Percentiles rank a stretch among this genome's conserved stretches.
phyloP scores from a whole-genome alignment of 1,140 invertebrate genomes.

The Brachionus sp. region DNA sequence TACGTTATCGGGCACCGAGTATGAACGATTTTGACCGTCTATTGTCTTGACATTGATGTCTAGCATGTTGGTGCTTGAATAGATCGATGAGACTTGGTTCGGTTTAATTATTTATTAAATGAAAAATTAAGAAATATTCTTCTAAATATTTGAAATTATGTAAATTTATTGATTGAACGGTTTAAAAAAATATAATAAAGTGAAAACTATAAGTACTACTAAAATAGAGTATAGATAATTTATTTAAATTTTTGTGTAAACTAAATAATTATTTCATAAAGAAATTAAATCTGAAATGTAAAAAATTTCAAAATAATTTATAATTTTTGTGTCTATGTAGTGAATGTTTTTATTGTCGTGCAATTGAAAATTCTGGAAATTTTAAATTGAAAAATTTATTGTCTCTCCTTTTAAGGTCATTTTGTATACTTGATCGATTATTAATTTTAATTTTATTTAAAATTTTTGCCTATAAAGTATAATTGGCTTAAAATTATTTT shows the following conservation, averaged over 20 bases:
- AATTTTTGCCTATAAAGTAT: too few relatives aligned
- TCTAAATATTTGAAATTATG: neutral
- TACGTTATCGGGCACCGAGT: constrained; percentile 80
- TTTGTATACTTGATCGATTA: neutral
- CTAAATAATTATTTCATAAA: too few relatives aligned
- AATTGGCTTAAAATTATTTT: too few relatives aligned
- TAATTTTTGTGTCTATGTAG: neutral
- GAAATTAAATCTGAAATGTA: neutral
- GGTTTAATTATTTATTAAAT: neutral
- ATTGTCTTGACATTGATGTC: constrained; percentile 84
- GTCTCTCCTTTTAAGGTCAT: neutral
- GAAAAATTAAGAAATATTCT: neutral
- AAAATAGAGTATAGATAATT: neutral
- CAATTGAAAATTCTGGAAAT: neutral
- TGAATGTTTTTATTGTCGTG: neutral
- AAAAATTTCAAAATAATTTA: neutral
- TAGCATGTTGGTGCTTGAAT: constrained; percentile 66
- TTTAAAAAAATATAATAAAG: neutral
- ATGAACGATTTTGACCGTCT: constrained; percentile 81
- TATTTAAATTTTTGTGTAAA: neutral
- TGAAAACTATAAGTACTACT: too few relatives aligned
- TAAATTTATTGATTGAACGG: neutral
- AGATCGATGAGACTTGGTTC: neutral
- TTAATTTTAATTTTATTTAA: too few relatives aligned
- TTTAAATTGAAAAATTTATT: neutral